Evolutionary conservation across 2,797 vertebrate species (phyloP).

Genomic region (Anabacerthia variegaticeps): DNA sequence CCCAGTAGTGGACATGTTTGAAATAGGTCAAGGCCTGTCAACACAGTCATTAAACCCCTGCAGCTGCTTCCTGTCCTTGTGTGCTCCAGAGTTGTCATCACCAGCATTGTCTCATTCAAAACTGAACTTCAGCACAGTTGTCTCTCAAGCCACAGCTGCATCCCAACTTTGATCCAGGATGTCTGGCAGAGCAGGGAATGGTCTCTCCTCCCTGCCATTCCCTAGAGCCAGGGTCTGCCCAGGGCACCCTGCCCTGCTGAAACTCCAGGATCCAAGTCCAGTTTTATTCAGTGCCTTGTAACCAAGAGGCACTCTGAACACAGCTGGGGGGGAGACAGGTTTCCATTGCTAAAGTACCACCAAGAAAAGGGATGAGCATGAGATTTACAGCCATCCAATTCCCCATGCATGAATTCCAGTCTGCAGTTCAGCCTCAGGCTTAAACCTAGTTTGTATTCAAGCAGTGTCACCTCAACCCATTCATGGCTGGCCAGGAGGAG

Average conservation of each 20-base stretch:
- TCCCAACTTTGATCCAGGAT: neutral
- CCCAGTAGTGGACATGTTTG: neutral
- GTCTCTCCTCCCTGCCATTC: neutral
- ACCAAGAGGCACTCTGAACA: neutral
- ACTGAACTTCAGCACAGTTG: neutral
- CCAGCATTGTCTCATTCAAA: neutral
- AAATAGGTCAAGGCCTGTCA: neutral
- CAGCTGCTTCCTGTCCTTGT: conserved; percentile 38
- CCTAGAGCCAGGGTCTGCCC: neutral
- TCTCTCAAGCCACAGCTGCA: neutral
- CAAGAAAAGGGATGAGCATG: neutral
- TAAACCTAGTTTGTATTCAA: neutral
- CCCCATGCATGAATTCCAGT: neutral
- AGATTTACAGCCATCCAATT: neutral
- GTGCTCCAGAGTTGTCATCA: neutral
- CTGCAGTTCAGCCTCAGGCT: neutral
- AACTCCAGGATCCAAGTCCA: neutral
- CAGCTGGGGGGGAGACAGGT: neutral
- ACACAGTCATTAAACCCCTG: neutral
- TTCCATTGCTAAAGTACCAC: neutral
- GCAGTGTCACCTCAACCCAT: neutral
- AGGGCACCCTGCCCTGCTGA: neutral
- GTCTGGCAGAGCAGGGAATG: neutral
- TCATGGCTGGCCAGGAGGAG: neutral
- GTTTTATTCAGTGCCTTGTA: neutral